phyloP scores from a whole-genome alignment of 2,797 vertebrate genomes.

The Morelia viridis region DNA sequence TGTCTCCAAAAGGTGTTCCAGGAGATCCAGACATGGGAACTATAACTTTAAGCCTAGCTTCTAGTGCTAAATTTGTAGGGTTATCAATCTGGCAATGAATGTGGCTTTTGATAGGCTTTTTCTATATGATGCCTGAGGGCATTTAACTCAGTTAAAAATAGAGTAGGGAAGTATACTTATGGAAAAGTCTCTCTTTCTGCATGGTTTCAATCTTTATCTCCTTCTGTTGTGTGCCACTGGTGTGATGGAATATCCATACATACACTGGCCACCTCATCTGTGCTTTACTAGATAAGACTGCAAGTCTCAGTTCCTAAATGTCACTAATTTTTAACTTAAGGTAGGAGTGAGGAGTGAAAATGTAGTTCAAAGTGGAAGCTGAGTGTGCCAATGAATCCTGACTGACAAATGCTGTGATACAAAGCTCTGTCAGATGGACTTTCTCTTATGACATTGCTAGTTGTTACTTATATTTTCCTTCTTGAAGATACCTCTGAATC shows the following conservation, averaged over 20 bases:
- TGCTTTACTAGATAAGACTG: not conserved
- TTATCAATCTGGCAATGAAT: not conserved
- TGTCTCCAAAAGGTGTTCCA: not conserved
- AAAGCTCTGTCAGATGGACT: not conserved
- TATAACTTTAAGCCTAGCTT: not conserved
- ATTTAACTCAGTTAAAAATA: not conserved
- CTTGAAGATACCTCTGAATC: not conserved
- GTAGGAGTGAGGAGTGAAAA: not conserved
- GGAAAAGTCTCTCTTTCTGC: not conserved
- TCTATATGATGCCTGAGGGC: not conserved
- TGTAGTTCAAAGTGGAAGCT: not conserved
- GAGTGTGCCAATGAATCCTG: not conserved
- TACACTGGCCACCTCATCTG: not conserved
- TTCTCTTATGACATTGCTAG: not conserved
- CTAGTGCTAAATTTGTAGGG: not conserved
- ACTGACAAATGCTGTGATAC: not conserved
- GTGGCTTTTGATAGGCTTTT: not conserved
- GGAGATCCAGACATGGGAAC: conserved; percentile 18
- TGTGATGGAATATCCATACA: not conserved
- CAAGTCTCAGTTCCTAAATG: not conserved
- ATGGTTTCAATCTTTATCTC: not conserved
- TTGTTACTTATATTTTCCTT: too few relatives aligned
- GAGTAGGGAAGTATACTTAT: not conserved
- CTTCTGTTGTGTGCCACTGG: not conserved
- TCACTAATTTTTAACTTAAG: not conserved